Base-by-base conservation (phyloP, 1,140 invertebrate genomes). In the Riptortus pedestris region DNA sequence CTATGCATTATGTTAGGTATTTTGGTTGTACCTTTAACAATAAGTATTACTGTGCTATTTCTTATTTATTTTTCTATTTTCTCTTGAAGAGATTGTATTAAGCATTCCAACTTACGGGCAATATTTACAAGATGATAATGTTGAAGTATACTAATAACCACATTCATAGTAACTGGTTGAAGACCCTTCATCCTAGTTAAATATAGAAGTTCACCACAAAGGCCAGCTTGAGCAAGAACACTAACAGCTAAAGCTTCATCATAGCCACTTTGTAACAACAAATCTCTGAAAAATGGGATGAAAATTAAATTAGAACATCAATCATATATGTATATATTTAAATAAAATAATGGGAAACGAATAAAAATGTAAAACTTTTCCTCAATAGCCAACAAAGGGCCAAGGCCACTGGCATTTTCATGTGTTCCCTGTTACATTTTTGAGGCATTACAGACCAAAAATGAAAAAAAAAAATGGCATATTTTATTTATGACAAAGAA, bases 241-340 rank as follows among this genome's bases (percentile, higher is more conserved):
- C 80, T 81, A 26, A 88, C 78, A 33, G 83, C 83, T 69, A 82
- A 72, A 29, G 80, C 76, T 73, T 87, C 84, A 72, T 86, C 83
- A 70, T 86, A 87, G 72, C 81, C 79, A 75, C 85, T 85, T 66
- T 81, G 81, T 43, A 79, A 76, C 64, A 87, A 73, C 74, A 87
- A 86, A 61, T 82, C 77, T 71, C 83, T 85, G 65, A 14, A 74
- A 72, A 67, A 67, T 62, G 71, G 72, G 66, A 59, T n/a, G n/a
- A n/a, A n/a, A n/a, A n/a, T n/a, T 28, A 57, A 55, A 45, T 29
- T 29, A 22, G 45, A 52, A 47, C 31, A 4, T 5, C 2, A 2
- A 24, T 20, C 4, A n/a, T 28, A 27, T 29, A 64, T n/a, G 5
- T 57, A 14, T 22, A 57, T 29, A 27, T 22, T 27, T 27, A 1